These are phyloP conservation scores for Pollenia amentaria DNA, from an alignment of 2,888 invertebrate species.

Conservation along the genomic window DNA sequence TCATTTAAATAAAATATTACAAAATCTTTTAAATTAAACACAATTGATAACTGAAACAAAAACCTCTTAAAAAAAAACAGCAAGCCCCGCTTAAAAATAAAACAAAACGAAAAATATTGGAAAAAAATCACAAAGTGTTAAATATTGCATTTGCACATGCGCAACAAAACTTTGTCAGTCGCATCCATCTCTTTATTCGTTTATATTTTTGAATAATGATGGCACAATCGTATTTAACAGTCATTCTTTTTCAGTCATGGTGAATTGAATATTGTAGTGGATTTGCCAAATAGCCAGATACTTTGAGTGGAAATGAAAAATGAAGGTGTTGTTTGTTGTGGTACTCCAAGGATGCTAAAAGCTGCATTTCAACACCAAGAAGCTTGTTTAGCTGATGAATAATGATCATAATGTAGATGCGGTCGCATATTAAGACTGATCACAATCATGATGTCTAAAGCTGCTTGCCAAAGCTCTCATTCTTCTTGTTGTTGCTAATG, in stretches of 20 bases:
- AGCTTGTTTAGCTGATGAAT: constrained; percentile 63
- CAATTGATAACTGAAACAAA: constrained; percentile 57
- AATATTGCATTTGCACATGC: constrained; percentile 59
- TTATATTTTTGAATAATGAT: constrained; percentile 64
- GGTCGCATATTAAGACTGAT: constrained; percentile 54
- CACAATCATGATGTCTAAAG: constrained; percentile 12
- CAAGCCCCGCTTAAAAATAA: neutral
- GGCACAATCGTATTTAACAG: constrained; percentile 62
- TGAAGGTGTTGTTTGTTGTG: constrained; percentile 58
- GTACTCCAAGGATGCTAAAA: constrained; percentile 63
- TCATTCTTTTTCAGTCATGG: constrained; percentile 62
- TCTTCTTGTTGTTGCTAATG: neutral
- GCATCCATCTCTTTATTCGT: constrained; percentile 12
- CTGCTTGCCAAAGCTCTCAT: neutral
- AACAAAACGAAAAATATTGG: neutral
- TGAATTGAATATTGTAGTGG: constrained; percentile 56
- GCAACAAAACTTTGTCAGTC: constrained; percentile 53
- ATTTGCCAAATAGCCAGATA: constrained; percentile 55
- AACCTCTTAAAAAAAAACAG: constrained; percentile 1
- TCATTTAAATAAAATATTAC: constrained; percentile 68
- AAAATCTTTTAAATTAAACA: constrained; percentile 30
- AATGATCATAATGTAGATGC: constrained; percentile 55
- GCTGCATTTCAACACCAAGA: constrained; percentile 61
- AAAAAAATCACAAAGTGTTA: constrained; percentile 33
- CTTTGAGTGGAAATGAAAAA: constrained; percentile 59